A percentile compares a stretch with the other conserved stretches of the same genome.
Conservation (phyloP, 1,140 invertebrate species). For the Drosophila sp. region DNA sequence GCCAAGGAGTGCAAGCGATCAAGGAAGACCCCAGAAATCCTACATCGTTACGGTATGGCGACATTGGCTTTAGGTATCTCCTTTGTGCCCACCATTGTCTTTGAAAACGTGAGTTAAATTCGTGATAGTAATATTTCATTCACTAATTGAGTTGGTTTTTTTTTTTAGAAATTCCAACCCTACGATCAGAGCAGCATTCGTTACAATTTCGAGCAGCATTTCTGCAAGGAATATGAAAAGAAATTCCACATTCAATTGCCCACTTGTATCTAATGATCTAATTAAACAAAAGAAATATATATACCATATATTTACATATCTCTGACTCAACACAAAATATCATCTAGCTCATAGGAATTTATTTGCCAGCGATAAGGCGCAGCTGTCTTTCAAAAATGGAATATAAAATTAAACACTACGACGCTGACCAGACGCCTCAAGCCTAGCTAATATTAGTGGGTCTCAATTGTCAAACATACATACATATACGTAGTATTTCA, state of each 20-base stretch:
- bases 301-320: neutral
- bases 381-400: constrained; percentile 1
- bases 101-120: constrained; percentile 72
- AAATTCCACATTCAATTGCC: constrained; percentile 58
- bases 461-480: neutral
- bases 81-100: constrained; percentile 75
- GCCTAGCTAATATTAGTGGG: neutral
- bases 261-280: constrained; percentile 31
- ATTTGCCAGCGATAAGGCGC: neutral
- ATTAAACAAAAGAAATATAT: neutral
- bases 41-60: constrained; percentile 64
- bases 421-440: constrained; percentile 1
- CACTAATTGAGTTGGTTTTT: neutral
- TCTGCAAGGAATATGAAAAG: constrained; percentile 56
- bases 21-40: constrained; percentile 58
- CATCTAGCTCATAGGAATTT: neutral
- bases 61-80: constrained; percentile 62
- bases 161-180: constrained; percentile 54
- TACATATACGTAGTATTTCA: neutral
- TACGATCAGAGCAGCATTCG: constrained; percentile 68
- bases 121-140: too few relatives aligned
- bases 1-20: constrained; percentile 58
- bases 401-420: constrained; percentile 3
- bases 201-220: constrained; percentile 64
- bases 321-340: neutral